Evolutionary conservation across 2,888 invertebrate species (phyloP).

Genomic region (Drosophila kanekoi): DNA sequence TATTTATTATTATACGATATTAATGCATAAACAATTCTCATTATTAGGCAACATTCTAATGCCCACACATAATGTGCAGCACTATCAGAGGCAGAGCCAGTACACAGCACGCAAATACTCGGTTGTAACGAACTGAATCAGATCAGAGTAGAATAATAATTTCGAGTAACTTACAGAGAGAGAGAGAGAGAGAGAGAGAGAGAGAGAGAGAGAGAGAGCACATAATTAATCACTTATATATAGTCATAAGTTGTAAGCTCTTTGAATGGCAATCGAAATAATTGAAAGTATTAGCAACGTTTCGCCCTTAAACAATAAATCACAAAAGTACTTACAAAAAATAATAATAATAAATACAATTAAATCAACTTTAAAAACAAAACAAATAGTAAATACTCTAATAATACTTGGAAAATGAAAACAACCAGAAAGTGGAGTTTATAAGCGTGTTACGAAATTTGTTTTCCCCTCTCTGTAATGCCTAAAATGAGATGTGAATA

Average conservation of each 20-base stretch:
- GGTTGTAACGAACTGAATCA: slow-evolving; percentile 80
- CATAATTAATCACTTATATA: slow-evolving; percentile 46
- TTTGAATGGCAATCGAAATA: slow-evolving; percentile 50
- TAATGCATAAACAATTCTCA: slow-evolving; percentile 68
- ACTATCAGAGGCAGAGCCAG: slow-evolving; percentile 85
- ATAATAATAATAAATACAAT: slow-evolving; percentile 15
- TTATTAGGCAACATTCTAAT: slow-evolving; percentile 83
- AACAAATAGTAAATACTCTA: slow-evolving; percentile 24
- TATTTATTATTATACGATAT: slow-evolving; percentile 41
- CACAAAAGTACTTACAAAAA: slow-evolving; percentile 34
- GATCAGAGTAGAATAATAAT: slow-evolving; percentile 45
- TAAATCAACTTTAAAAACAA: slow-evolving; percentile 15
- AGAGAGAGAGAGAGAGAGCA: slow-evolving; percentile 33
- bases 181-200: slow-evolving; percentile 28
- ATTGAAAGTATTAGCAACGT: slow-evolving; percentile 68
- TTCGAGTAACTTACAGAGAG: slow-evolving; percentile 28
- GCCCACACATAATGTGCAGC: slow-evolving; percentile 84
- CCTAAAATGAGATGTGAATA: slow-evolving; percentile 54
- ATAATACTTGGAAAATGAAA: slow-evolving; percentile 22
- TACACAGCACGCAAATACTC: slow-evolving; percentile 84
- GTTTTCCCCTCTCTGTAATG: slow-evolving; percentile 55
- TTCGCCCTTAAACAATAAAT: slow-evolving; percentile 32
- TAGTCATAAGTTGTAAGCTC: slow-evolving; percentile 79
- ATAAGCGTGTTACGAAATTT: slow-evolving; percentile 68
- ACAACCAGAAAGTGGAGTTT: slow-evolving; percentile 81